Percentiles rank a stretch among this genome's conserved stretches.
These are phyloP conservation scores for Bos taurus DNA, from an alignment of 2,113 vertebrate species.

Conservation along the genomic window DNA sequence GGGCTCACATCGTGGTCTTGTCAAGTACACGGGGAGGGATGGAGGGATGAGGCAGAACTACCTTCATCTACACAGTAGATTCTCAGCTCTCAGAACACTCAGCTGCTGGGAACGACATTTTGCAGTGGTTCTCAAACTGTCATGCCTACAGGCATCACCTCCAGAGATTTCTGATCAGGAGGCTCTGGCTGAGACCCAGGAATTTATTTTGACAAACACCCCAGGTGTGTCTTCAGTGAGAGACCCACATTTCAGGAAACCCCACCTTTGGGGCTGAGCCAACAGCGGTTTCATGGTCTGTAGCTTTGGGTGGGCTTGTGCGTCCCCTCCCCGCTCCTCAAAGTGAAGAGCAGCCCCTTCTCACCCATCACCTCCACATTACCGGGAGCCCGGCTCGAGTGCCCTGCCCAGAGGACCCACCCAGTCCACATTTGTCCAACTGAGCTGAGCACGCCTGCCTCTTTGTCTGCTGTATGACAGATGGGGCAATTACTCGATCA, in stretches of 20 bases:
- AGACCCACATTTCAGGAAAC: neutral
- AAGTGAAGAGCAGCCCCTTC: no score
- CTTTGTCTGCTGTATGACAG: neutral
- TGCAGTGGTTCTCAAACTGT: neutral
- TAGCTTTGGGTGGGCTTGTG: neutral
- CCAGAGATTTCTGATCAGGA: no score
- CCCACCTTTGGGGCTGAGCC: rapidly evolving
- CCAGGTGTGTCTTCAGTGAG: no score
- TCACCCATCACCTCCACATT: rapidly evolving
- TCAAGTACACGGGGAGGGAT: rapidly evolving
- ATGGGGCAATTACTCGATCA: neutral
- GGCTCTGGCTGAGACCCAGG: neutral
- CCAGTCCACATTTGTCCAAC: neutral
- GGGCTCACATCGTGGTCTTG: neutral
- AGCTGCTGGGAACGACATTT: rapidly evolving
- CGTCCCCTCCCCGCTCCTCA: rapidly evolving
- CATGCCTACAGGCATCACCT: rapidly evolving
- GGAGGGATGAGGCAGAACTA: rapidly evolving
- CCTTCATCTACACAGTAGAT: rapidly evolving
- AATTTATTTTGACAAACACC: neutral
- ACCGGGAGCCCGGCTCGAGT: rapidly evolving
- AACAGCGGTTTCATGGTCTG: rapidly evolving
- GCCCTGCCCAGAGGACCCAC: rapidly evolving
- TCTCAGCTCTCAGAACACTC: neutral
- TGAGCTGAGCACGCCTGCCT: neutral